Percentiles rank a stretch among this genome's conserved stretches.
These are phyloP conservation scores for Dendrolimus houi DNA, from an alignment of 2,888 invertebrate genomes.

Conservation along the genomic window DNA sequence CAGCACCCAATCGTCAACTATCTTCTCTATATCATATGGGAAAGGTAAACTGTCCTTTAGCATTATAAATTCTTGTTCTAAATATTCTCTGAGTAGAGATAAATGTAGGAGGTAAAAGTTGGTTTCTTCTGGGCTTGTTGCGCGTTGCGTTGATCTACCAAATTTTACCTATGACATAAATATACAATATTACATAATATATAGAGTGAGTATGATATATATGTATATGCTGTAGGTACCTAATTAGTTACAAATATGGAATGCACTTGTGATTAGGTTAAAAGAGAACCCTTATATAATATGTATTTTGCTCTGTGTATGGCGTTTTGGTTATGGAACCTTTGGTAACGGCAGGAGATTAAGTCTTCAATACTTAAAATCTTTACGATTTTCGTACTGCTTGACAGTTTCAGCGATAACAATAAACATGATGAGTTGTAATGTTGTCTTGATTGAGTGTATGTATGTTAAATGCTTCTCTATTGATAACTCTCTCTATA, in stretches of 20 bases:
- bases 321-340: too few species aligned
- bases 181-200: neutral
- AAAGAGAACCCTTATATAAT: too few species aligned
- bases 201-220: neutral
- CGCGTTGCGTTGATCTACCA: slow-evolving; percentile 80
- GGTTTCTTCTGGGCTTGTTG: slow-evolving; percentile 89
- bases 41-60: slow-evolving; percentile 83
- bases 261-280: too few species aligned
- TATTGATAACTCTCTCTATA: too few species aligned
- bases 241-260: too few species aligned
- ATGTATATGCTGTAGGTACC: neutral
- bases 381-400: too few species aligned
- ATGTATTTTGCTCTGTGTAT: too few species aligned
- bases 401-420: too few species aligned
- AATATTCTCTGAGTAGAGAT: slow-evolving; percentile 93
- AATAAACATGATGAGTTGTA: neutral
- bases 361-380: too few species aligned
- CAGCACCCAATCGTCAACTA: slow-evolving; percentile 98
- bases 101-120: slow-evolving; percentile 95
- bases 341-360: too few species aligned
- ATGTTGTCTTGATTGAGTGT: neutral
- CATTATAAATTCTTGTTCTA: slow-evolving; percentile 90
- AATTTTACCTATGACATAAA: slow-evolving; percentile 79
- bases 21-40: slow-evolving; percentile 88
- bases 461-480: too few species aligned